Conservation (phyloP, 2,797 vertebrate species). For the Dryobates pubescens region DNA sequence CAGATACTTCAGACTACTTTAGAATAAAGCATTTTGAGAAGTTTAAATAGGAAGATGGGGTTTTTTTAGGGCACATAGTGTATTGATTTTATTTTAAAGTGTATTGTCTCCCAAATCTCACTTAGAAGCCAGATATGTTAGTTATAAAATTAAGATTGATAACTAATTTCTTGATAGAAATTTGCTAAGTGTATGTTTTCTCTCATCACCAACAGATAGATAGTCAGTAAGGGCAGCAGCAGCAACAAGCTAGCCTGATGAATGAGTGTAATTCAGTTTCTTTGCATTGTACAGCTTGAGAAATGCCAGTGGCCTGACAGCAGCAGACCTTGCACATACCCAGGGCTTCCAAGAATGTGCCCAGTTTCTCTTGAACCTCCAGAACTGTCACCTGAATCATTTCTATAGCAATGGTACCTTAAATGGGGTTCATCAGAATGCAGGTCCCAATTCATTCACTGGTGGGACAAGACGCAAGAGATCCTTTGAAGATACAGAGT, state of each 20-base stretch:
- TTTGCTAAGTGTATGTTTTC: constrained; percentile 70
- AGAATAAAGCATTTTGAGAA: constrained; percentile 59
- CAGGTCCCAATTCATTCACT: constrained; percentile 68
- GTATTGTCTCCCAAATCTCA: constrained; percentile 75
- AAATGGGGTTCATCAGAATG: constrained; percentile 80
- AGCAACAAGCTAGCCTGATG: constrained; percentile 35
- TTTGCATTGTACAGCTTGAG: constrained; percentile 88
- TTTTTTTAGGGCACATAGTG: constrained; percentile 69
- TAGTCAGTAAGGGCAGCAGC: constrained; percentile 78
- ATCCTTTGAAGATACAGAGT: constrained; percentile 79
- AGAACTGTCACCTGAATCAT: constrained; percentile 88
- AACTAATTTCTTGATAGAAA: constrained; percentile 68
- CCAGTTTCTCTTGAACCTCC: constrained; percentile 88
- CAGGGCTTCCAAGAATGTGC: constrained; percentile 93
- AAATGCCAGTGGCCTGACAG: constrained; percentile 93
- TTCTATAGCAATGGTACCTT: constrained; percentile 85
- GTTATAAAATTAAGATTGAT: constrained; percentile 69
- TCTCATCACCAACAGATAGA: constrained; percentile 77
- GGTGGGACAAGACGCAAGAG: constrained; percentile 90
- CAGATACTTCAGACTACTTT: constrained; percentile 75
- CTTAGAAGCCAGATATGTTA: constrained; percentile 73
- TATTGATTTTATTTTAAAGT: constrained; percentile 72
- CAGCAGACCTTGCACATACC: constrained; percentile 92
- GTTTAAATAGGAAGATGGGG: constrained; percentile 73
- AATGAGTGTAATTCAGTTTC: constrained; percentile 82